Conservation (phyloP, 2,113 vertebrate genomes). For the Anguilla japonica region DNA sequence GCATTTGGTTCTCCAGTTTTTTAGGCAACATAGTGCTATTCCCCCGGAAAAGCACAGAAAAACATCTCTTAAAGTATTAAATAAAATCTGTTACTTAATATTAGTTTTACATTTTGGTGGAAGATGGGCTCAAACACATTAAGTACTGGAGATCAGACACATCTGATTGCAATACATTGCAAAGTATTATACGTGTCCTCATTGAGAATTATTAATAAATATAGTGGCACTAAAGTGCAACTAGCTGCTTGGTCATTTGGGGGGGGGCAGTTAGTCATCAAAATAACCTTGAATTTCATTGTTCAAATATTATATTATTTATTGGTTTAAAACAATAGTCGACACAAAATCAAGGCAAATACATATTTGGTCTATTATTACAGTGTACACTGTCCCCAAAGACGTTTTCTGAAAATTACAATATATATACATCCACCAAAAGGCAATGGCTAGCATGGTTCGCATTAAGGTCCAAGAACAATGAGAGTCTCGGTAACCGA, state of each 20-base stretch:
- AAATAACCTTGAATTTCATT: not conserved
- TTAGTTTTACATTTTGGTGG: slow-evolving; percentile 27
- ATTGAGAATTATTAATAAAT: slow-evolving; percentile 6
- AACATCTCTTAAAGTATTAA: slow-evolving; percentile 25
- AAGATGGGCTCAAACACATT: slow-evolving; percentile 26
- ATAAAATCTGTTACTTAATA: slow-evolving; percentile 31
- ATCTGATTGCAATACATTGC: slow-evolving; percentile 20
- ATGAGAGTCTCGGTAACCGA: no score
- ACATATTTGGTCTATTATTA: no score
- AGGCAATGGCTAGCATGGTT: no score
- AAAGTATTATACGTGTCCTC: not conserved
- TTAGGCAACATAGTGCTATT: slow-evolving; percentile 10
- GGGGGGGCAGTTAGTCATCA: not conserved
- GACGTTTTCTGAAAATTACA: no score
- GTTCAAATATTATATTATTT: not conserved
- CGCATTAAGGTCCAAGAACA: no score
- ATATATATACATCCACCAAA: no score
- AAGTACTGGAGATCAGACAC: slow-evolving; percentile 29
- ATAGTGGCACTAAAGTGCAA: not conserved
- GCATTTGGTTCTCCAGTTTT: not conserved
- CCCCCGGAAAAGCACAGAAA: slow-evolving; percentile 18
- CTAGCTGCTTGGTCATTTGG: not conserved
- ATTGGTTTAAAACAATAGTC: not conserved
- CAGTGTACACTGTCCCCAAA: no score
- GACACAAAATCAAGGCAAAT: no score